Evolutionary conservation across 92 coral and sea anemone genomes (phyloP), one percentile per base, ranked within the genome.

Genomic region (Parazoanthus swiftii): DNA sequence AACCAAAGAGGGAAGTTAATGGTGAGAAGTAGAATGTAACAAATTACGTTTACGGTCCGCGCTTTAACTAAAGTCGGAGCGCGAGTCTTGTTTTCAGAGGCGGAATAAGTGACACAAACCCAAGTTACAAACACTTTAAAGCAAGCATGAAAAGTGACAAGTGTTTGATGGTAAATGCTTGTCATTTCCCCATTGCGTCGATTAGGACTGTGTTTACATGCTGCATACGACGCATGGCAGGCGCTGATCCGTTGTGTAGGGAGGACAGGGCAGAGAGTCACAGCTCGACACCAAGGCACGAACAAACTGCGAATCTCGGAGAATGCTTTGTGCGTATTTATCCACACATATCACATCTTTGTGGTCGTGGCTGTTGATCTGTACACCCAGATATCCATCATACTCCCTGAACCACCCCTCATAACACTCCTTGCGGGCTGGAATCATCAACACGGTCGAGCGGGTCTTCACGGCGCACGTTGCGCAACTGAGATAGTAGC

Each of bases 181-280:
- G 82, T 37, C 42, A 79, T 20, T 67, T 70, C 15, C 56, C 43
- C 35, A 50, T 44, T 44, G 44, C 65, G n/a, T 26, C 68, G 48
- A 44, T 8, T 54, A 10, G 14, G 3, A 50, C 35, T 51, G 67
- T 38, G 42, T 9, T 85, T 66, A 95, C 92, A 95, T 95, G 59
- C 93, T 90, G 72, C 98, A 95, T 3, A 95, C 98, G 1, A 95
- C 98, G 76, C 98, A 95, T 7, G 98, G 98, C 25, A 95, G 88
- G 35, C 98, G 91, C 86, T 95, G 96, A 15, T 92, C 80, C 67
- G 86, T 89, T 10, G 94, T 89, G 91, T 93, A 95, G 3, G 98
- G 95, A 8, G 94, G 98, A 67, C 98, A 95, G 23, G 91, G 86
- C 88, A 95, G 90, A 18, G 98, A 70, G 51, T 88, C 89, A 46